Conservation (phyloP, 2,797 vertebrate species). For the Hipposideros larvatus region DNA sequence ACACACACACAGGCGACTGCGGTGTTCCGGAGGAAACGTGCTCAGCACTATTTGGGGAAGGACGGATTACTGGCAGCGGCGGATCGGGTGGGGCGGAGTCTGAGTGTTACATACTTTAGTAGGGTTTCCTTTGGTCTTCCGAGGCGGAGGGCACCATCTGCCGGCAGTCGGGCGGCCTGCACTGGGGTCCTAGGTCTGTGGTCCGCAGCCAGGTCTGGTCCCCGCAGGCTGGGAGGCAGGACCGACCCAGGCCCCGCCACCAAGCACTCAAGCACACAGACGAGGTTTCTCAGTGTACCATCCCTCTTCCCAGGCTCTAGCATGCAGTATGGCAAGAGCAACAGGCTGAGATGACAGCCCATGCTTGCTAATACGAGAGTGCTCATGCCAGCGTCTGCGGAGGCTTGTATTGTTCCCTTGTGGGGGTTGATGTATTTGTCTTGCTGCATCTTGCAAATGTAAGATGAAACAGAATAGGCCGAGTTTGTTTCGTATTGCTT, state of each 20-base stretch:
- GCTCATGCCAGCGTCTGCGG: background rate
- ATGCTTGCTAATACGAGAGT: background rate
- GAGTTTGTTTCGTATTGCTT: background rate
- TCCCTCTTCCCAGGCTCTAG: background rate
- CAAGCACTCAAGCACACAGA: accelerated
- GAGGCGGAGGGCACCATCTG: conserved; percentile 83
- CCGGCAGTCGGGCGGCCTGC: conserved; percentile 46
- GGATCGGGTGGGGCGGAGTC: conserved; percentile 68
- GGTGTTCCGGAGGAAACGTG: conserved; percentile 36
- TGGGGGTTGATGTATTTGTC: background rate
- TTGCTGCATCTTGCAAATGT: background rate
- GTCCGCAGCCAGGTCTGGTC: background rate
- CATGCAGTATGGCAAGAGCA: background rate
- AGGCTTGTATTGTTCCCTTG: background rate
- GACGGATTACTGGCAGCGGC: conserved; percentile 28
- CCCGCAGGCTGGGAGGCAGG: accelerated
- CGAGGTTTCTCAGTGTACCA: background rate
- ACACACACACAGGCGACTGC: conserved; percentile 38
- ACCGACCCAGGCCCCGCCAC: background rate
- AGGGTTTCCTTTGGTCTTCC: background rate
- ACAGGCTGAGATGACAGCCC: conserved; percentile 56
- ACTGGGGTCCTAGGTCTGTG: conserved; percentile 74
- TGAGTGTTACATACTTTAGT: background rate
- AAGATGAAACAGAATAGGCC: background rate
- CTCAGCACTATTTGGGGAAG: conserved; percentile 64